Conservation (phyloP, 1,140 invertebrate genomes). For the Cheumatopsyche charites region DNA sequence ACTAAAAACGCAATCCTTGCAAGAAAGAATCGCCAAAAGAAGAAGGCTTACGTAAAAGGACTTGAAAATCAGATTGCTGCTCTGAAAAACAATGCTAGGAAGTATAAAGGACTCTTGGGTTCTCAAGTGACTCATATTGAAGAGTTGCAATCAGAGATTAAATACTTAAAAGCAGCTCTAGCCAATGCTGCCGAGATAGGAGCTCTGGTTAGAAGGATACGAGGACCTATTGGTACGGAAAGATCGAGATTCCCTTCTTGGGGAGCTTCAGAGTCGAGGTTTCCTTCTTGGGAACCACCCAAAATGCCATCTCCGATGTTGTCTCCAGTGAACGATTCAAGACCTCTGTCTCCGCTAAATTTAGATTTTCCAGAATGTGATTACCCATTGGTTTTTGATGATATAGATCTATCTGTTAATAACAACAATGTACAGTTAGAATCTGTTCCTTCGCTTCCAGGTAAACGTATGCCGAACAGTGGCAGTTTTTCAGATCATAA, state of each 20-base stretch:
- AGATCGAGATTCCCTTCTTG: background rate
- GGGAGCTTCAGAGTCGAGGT: slow-evolving; percentile 7
- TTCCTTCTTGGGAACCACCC: no score
- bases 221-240: background rate
- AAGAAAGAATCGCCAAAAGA: slow-evolving; percentile 61
- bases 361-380: slow-evolving; percentile 11
- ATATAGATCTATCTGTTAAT: slow-evolving; percentile 27
- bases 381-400: slow-evolving; percentile 34
- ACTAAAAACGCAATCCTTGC: slow-evolving; percentile 61
- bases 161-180: slow-evolving; percentile 60
- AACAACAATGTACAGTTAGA: background rate
- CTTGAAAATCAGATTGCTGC: slow-evolving; percentile 57
- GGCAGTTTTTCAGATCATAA: slow-evolving; percentile 47
- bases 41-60: slow-evolving; percentile 62
- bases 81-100: slow-evolving; percentile 58
- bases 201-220: slow-evolving; percentile 51
- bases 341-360: slow-evolving; percentile 15
- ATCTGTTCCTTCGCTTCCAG: background rate
- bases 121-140: slow-evolving; percentile 57
- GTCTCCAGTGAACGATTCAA: background rate
- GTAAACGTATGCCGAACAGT: slow-evolving; percentile 4
- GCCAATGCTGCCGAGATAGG: slow-evolving; percentile 60
- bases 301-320: slow-evolving; percentile 27
- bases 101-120: slow-evolving; percentile 54
- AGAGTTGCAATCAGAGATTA: slow-evolving; percentile 58